Base-by-base conservation (phyloP, 2,888 invertebrate genomes). In the Rhamnusium bicolor region DNA sequence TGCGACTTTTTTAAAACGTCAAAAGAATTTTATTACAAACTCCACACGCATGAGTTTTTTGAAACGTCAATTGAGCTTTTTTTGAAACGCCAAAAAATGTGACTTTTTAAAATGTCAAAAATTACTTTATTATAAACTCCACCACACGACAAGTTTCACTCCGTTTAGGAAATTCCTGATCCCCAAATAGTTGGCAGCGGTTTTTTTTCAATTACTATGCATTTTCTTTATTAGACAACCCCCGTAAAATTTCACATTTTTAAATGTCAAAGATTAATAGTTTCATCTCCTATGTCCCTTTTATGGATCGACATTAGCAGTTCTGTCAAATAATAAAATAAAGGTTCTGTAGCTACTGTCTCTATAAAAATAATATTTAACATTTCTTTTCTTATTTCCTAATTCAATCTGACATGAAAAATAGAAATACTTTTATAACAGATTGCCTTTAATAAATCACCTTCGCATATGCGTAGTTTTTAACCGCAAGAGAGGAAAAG, bases 391-490 rank as follows among this genome's bases (percentile, higher is more conserved):
- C 53, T 18, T 53, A 32, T 65, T 53, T 29, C 27, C 53, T 65
- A 65, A 65, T 65, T 65, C 65, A 53, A 53, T 29, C 51, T 19
- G 53, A 53, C 65, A 65, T 65, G 53, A 65, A 65, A 65, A 65
- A 65, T 65, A 65, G 65, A 65, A 65, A 65, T 65, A 65, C 65
- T 65, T 65, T 24, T 65, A 53, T 65, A 65, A 65, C 65, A 21
- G 32, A 65, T 65, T 65, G 53, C 53, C 12, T 21, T 27, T 19
- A 18, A 65, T 65, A 65, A 65, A 65, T 65, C 65, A 65, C 14
- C 49, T 24, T 63, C 63, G 32, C 58, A 29, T 60, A 60, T 61
- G 46, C 61, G 21, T 61, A 24, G 46, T 61, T 61, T 61, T 61
- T 21, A 46, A 1, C 61, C 14, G 61, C 12, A 19, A n/a, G 27